Percentiles rank a stretch among this genome's conserved stretches.
Conservation (phyloP, 1,140 invertebrate genomes). For the Papilio machaon region DNA sequence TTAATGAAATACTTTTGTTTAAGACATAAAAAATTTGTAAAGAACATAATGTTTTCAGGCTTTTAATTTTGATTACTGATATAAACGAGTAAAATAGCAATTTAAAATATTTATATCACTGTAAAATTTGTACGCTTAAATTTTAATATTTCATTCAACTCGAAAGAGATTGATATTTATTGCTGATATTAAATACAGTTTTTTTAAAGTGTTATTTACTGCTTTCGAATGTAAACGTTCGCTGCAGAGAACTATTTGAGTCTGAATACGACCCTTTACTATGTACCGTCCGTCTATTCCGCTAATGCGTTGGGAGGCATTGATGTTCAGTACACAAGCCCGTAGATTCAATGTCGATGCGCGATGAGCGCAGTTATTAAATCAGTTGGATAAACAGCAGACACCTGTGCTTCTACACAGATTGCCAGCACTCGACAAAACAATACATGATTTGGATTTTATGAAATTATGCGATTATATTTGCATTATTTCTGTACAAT, state of each 20-base stretch:
- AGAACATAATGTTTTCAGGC: not conserved
- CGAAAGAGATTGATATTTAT: not conserved
- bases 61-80: not conserved
- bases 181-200: conserved; percentile 9
- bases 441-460: conserved; percentile 13
- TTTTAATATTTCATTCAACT: not conserved
- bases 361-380: conserved; percentile 61
- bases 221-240: conserved; percentile 27
- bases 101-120: not conserved
- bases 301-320: conserved; percentile 70
- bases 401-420: conserved; percentile 58
- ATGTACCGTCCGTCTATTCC: conserved; percentile 67
- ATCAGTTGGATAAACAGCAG: conserved; percentile 59
- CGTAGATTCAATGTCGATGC: conserved; percentile 69
- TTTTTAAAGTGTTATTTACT: conserved; percentile 30
- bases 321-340: conserved; percentile 69
- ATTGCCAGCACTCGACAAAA: conserved; percentile 46
- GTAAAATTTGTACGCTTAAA: not conserved
- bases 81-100: not conserved
- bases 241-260: conserved; percentile 44
- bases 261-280: conserved; percentile 51
- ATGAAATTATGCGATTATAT: not conserved
- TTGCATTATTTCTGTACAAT: not conserved
- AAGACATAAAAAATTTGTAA: not conserved
- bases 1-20: conserved; percentile 18